Evolutionary conservation across 2,113 vertebrate genomes (phyloP).

Genomic region (Calcarius ornatus): DNA sequence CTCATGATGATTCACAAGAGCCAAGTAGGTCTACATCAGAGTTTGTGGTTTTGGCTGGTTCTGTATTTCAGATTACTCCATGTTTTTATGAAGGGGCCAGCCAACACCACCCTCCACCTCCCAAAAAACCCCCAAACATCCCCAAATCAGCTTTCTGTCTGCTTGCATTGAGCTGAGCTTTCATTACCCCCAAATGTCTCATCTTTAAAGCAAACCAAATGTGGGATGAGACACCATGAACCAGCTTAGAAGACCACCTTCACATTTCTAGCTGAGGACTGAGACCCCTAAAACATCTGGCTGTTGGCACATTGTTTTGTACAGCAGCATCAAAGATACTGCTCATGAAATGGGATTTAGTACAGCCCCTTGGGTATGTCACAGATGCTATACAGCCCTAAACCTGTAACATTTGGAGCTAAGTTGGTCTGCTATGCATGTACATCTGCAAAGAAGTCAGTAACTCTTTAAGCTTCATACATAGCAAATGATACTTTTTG

Average conservation of each 20-base stretch:
- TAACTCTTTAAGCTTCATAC: background rate
- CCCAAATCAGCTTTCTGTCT: background rate
- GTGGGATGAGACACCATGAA: background rate
- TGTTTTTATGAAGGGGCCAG: background rate
- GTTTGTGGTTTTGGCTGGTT: slow-evolving; percentile 40
- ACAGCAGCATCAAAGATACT: background rate
- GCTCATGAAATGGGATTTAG: background rate
- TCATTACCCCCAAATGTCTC: background rate
- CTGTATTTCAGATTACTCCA: background rate
- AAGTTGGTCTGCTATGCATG: background rate
- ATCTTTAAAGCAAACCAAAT: background rate
- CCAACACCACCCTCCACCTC: background rate
- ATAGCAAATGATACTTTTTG: background rate
- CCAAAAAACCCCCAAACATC: background rate
- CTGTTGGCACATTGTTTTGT: background rate
- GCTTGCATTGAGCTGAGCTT: background rate
- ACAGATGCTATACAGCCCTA: background rate
- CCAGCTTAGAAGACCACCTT: background rate
- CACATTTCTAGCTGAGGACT: background rate
- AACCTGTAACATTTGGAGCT: background rate
- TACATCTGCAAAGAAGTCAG: background rate
- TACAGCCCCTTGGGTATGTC: background rate
- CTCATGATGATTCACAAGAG: slow-evolving; percentile 48
- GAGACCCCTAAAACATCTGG: background rate
- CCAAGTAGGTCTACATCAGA: slow-evolving; percentile 53